Percentiles rank a stretch among this genome's conserved stretches.
Evolutionary conservation across 1,140 invertebrate genomes (phyloP).

Genomic region (Pseudomyrmex sp.): DNA sequence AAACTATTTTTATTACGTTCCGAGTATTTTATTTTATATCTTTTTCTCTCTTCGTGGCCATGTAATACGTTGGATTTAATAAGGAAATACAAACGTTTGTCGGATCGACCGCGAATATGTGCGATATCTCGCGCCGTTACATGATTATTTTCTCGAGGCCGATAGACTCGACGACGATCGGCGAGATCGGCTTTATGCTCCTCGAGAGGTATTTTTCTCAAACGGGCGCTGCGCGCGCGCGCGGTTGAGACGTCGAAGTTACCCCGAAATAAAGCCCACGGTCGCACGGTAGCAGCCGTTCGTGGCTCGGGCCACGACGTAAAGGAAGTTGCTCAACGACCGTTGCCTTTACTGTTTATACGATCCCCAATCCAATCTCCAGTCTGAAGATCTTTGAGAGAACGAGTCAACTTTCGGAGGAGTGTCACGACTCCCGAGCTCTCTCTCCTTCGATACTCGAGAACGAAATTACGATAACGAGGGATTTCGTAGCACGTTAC

Average conservation of each 20-base stretch:
- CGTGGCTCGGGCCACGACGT: conserved; percentile 51
- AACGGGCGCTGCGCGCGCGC: background rate
- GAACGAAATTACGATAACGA: conserved; percentile 68
- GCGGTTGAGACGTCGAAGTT: conserved; percentile 21
- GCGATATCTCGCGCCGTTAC: background rate
- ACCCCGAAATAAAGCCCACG: conserved; percentile 64
- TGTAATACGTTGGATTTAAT: background rate
- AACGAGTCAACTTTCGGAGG: conserved; percentile 56
- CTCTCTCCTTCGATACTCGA: conserved; percentile 53
- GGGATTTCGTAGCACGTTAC: conserved; percentile 62
- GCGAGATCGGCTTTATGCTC: conserved; percentile 20
- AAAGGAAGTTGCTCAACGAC: conserved; percentile 61
- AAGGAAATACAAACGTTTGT: background rate
- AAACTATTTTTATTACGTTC: background rate
- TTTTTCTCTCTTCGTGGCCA: background rate
- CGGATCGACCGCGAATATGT: background rate
- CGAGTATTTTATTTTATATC: conserved; percentile 3
- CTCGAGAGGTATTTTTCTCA: conserved; percentile 35
- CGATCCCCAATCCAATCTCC: conserved; percentile 55
- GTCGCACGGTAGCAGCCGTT: conserved; percentile 47
- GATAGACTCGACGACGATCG: conserved; percentile 28
- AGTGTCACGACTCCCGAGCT: conserved; percentile 14
- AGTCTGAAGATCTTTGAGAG: conserved; percentile 28
- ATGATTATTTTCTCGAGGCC: conserved; percentile 20
- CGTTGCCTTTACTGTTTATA: conserved; percentile 61